phyloP scores from a whole-genome alignment of 2,113 vertebrate species.

The Pelecanus crispus region DNA sequence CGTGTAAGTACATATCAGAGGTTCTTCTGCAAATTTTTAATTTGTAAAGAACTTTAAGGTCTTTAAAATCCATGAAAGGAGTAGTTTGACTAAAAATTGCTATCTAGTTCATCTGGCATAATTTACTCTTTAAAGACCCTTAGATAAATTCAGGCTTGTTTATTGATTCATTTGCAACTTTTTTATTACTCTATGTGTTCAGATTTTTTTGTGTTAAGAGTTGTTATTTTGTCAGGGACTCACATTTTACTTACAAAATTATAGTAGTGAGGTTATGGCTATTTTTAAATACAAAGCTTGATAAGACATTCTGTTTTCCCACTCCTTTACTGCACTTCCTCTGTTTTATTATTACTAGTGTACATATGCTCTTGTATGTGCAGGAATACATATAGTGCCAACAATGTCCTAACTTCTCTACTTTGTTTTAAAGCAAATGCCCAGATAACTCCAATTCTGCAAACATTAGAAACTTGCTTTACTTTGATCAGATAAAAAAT shows the following conservation, averaged over 20 bases:
- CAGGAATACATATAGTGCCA: background rate
- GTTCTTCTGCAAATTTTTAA: background rate
- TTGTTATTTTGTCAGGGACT: background rate
- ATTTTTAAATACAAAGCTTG: background rate
- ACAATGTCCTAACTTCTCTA: background rate
- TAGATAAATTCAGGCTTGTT: background rate
- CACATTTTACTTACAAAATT: background rate
- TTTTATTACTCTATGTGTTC: background rate
- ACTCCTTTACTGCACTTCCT: background rate
- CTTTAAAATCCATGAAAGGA: background rate
- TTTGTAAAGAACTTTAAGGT: background rate
- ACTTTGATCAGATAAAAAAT: background rate
- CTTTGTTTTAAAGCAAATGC: background rate
- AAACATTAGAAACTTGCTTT: background rate
- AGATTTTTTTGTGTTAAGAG: background rate
- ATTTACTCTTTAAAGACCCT: background rate
- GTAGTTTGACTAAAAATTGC: background rate
- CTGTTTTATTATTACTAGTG: background rate
- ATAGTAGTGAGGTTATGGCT: background rate
- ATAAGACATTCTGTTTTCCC: background rate
- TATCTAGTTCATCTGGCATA: background rate
- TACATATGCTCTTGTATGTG: background rate
- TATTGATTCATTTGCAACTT: background rate
- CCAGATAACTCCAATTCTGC: background rate
- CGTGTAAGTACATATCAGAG: accelerated